Evolutionary conservation across 2,797 vertebrate genomes (phyloP).

Genomic region (Typhlichthys eigenmanni): DNA sequence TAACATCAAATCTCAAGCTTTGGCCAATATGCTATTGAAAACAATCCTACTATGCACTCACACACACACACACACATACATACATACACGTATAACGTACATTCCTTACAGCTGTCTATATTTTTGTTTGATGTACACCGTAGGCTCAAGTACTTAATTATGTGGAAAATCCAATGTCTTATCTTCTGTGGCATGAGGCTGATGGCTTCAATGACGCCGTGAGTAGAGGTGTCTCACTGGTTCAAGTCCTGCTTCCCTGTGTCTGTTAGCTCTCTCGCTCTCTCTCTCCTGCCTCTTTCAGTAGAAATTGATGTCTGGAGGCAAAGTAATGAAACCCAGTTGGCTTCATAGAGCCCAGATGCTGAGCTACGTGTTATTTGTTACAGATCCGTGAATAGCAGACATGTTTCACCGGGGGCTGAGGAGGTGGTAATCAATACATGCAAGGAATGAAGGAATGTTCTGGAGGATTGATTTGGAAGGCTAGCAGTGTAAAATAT

Average conservation of each 20-base stretch:
- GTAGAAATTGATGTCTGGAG: constrained; percentile 37
- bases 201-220: too few relatives aligned
- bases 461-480: constrained; percentile 40
- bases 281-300: neutral
- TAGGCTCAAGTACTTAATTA: too few relatives aligned
- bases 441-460: constrained; percentile 34
- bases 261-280: neutral
- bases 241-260: neutral
- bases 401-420: constrained; percentile 26
- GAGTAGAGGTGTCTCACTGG: neutral
- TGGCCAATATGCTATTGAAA: too few relatives aligned
- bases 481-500: constrained; percentile 1
- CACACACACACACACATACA: too few relatives aligned
- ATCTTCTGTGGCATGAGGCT: too few relatives aligned
- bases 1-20: too few relatives aligned
- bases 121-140: too few relatives aligned
- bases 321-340: constrained; percentile 51
- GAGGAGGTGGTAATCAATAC: constrained; percentile 39
- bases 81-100: neutral
- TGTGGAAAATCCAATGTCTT: too few relatives aligned
- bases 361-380: constrained; percentile 49
- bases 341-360: constrained; percentile 24
- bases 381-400: constrained; percentile 39
- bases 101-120: neutral
- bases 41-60: too few relatives aligned